Conservation (phyloP, 2,888 invertebrate species). For the Eupithecia abbreviata region DNA sequence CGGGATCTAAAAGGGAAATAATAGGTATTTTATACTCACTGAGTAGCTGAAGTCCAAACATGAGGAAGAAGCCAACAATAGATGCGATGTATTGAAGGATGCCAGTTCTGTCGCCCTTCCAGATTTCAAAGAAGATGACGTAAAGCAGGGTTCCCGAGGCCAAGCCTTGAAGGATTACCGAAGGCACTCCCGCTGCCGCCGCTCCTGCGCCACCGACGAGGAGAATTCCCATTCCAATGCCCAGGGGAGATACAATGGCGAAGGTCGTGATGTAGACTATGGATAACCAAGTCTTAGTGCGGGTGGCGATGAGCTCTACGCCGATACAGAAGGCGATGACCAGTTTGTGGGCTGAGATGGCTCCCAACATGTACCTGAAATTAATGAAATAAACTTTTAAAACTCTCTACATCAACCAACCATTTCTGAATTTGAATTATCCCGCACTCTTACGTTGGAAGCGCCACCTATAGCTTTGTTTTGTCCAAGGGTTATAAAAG, state of each 20-base stretch:
- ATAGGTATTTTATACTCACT: conserved; percentile 78
- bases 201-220: conserved; percentile 85
- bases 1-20: too few relatives aligned
- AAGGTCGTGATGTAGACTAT: conserved; percentile 89
- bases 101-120: conserved; percentile 84
- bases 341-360: conserved; percentile 92
- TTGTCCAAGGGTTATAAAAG: conserved; percentile 10
- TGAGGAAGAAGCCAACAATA: conserved; percentile 87
- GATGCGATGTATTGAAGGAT: conserved; percentile 87
- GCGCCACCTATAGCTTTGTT: not conserved
- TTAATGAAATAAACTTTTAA: conserved; percentile 15
- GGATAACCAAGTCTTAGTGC: conserved; percentile 85
- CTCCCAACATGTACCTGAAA: conserved; percentile 91
- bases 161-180: conserved; percentile 90
- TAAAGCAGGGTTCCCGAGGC: conserved; percentile 97
- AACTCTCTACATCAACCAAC: not conserved
- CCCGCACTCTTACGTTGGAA: not conserved
- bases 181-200: conserved; percentile 84
- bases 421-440: conserved; percentile 4
- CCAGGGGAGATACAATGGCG: conserved; percentile 91
- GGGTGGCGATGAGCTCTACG: conserved; percentile 89
- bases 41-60: conserved; percentile 87
- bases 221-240: conserved; percentile 89
- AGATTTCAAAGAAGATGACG: conserved; percentile 98
- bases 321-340: conserved; percentile 95